A percentile compares a stretch with the other conserved stretches of the same genome.
Conservation (phyloP, 2,113 vertebrate genomes). For the Psittacara wagleri region DNA sequence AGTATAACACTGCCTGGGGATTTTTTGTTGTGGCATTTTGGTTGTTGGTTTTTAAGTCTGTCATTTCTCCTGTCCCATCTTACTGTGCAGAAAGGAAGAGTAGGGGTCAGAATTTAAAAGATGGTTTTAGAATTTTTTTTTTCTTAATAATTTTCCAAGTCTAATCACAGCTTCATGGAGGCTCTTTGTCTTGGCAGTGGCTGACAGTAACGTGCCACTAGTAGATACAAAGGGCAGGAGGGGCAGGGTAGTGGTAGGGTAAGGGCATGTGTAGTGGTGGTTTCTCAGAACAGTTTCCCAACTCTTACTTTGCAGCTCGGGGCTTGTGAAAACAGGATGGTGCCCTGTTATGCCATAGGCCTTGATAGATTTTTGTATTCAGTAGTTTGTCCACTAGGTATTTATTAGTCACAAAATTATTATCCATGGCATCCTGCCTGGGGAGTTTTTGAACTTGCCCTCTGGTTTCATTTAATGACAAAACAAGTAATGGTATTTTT, state of each 20-base stretch:
- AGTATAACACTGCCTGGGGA: neutral
- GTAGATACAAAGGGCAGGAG: neutral
- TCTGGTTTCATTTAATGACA: neutral
- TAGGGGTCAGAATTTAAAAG: neutral
- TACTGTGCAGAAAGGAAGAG: neutral
- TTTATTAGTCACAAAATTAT: neutral
- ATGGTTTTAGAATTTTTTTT: neutral
- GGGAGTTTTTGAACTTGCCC: neutral
- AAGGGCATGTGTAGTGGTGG: too few relatives aligned
- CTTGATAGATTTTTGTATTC: neutral
- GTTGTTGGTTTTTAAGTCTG: neutral
- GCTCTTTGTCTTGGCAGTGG: neutral
- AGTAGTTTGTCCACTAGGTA: neutral
- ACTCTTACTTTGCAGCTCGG: neutral
- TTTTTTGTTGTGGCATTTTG: neutral
- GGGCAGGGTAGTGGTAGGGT: neutral
- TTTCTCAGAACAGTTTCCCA: neutral
- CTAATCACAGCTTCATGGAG: neutral
- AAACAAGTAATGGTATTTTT: neutral
- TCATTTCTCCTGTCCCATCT: neutral
- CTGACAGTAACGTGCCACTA: neutral
- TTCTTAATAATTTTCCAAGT: neutral
- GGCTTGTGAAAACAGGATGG: neutral
- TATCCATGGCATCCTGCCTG: neutral
- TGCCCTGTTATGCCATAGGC: neutral